Base-by-base conservation (phyloP, 2,797 vertebrate genomes). In the Macroramphosus scolopax region DNA sequence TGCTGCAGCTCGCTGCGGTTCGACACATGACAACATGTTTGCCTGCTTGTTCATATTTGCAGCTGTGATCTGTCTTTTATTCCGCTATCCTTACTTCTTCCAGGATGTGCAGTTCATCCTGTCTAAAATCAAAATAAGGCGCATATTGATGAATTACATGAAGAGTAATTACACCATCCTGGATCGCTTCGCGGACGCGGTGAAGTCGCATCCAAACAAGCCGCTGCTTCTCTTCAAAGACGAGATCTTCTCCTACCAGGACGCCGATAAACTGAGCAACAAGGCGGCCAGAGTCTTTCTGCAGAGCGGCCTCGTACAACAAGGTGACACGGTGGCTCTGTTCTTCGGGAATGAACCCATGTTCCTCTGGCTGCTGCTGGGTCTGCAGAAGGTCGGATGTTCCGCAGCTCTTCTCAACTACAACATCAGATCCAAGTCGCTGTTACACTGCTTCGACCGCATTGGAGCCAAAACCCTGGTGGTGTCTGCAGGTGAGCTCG, bases 321-420 rank as follows among this genome's bases (percentile, higher is more conserved):
- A 57, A 3, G 91, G 92, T 0, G 88, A 89, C 63, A 83, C 79
- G 3, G 87, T 92, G n/a, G 91, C 92, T 0, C 30, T 95, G 7
- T 84, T 91, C 25, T 35, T 89, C 67, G 68, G 72, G 22, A 94
- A 92, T 15, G 77, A 88, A 20, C 92, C 92, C 0, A 28, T 76
- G 36, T 92, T 84, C 33, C 17, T 91, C 37, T 92, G 89, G 81
- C 45, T 89, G 15, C 92, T 89, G 89, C 77, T 94, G 22, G 92
- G 83, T 6, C 47, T 92, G 59, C 2, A 44, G 20, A 92, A 93
- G 63, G 34, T 94, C 37, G 93, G 93, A 47, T 93, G 92, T 38
- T 42, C 83, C 1, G 66, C 83, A 37, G 75, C 92, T 6, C 84
- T 92, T 6, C 86, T 95, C 58, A 94, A 93, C 80, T 64, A 7